Conservation (phyloP, 1,140 invertebrate species). For the Trinorchestia longiramus region DNA sequence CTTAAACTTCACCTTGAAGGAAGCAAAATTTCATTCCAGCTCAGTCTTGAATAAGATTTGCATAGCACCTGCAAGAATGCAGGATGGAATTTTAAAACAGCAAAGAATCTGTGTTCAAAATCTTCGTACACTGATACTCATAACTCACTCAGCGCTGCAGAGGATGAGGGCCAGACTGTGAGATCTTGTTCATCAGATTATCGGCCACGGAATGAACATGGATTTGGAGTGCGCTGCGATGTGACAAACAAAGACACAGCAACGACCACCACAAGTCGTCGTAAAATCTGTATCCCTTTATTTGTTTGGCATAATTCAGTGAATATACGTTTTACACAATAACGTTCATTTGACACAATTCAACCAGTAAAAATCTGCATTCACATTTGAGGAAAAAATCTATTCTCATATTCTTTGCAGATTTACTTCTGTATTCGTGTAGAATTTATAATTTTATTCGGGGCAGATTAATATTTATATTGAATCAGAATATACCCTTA, state of each 20-base stretch:
- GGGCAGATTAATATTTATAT: too few species aligned
- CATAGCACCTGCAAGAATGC: background rate
- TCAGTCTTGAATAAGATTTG: background rate
- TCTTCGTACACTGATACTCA: background rate
- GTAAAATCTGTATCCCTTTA: too few species aligned
- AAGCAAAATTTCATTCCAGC: slow-evolving; percentile 1
- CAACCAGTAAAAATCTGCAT: background rate
- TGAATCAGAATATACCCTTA: too few species aligned
- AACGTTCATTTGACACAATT: background rate
- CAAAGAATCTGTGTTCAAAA: background rate
- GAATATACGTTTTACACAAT: background rate
- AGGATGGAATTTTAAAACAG: background rate
- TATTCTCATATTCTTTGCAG: background rate
- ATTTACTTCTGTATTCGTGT: background rate
- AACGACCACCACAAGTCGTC: background rate
- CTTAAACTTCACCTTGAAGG: background rate
- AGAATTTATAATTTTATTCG: too few species aligned
- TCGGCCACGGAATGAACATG: too few species aligned
- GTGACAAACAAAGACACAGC: background rate
- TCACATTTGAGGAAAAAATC: background rate
- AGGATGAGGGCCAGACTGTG: background rate
- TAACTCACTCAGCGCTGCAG: background rate
- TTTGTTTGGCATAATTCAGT: too few species aligned
- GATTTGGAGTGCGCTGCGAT: background rate
- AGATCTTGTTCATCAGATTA: background rate